phyloP scores from a whole-genome alignment of 2,888 invertebrate genomes.

The Antheraea assamensis region DNA sequence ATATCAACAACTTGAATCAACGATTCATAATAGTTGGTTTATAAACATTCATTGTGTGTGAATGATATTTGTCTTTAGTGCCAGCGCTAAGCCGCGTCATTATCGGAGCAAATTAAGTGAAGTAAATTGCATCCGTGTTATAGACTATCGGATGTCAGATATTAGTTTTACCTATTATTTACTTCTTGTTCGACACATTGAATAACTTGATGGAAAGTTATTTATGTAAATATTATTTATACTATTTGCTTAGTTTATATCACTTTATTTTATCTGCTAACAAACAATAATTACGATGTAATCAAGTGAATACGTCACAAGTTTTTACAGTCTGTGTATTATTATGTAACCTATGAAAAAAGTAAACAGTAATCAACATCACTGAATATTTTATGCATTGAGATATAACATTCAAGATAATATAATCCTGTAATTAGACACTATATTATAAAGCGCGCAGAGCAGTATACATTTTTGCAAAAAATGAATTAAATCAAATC shows the following conservation, averaged over 20 bases:
- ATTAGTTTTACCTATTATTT: slow-evolving; percentile 28
- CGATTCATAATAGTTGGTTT: slow-evolving; percentile 55
- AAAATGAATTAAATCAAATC: too few species aligned
- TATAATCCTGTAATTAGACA: background rate
- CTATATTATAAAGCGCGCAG: too few species aligned
- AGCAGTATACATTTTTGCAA: too few species aligned
- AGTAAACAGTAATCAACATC: background rate
- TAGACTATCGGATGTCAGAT: slow-evolving; percentile 47
- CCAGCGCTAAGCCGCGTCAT: slow-evolving; percentile 20
- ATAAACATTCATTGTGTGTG: slow-evolving; percentile 46
- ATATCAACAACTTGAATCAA: slow-evolving; percentile 45
- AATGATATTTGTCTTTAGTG: slow-evolving; percentile 33
- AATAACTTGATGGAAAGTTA: background rate
- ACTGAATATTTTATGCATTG: background rate
- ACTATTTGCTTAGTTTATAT: too few species aligned
- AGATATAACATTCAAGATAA: background rate
- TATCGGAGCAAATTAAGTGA: slow-evolving; percentile 29
- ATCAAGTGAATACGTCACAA: background rate
- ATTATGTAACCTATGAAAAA: background rate
- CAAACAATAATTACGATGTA: too few species aligned
- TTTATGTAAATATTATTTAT: too few species aligned
- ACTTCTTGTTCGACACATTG: background rate
- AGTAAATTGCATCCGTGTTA: slow-evolving; percentile 41
- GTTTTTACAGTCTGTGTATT: background rate
- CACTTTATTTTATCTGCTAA: background rate